Evolutionary conservation across 1,140 invertebrate species (phyloP), one percentile per base, ranked within the genome.

Genomic region (Zophobas morio): DNA sequence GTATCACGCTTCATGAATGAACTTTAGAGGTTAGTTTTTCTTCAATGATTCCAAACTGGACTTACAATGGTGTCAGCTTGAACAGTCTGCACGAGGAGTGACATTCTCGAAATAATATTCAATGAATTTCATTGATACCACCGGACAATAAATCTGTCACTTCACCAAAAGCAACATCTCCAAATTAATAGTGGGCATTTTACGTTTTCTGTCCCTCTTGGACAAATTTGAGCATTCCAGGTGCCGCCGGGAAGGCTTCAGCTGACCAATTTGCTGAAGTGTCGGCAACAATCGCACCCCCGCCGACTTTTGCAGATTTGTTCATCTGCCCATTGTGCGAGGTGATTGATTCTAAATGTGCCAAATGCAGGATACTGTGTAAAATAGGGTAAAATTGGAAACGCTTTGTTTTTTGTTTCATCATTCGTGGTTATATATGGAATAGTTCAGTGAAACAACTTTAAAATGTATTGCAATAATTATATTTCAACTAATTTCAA

Each of bases 201-300:
- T 57, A 57, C 33, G 39, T 33, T 66, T 32, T 66, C 37, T 42
- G 8, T 66, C 60, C 33, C 42, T 42, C n/a, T 66, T 66, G 60
- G 39, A 42, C 8, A 66, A 33, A 42, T n/a, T 66, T 40, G 8
- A n/a, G 1, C 60, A 66, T 66, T 36, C 60, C 60, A 66, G 60
- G 60, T 66, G 60, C 39, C 5, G 57, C 40, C 8, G 6, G 35
- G 32, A 42, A 42, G 60, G 6, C 40, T 66, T 66, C 60, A 66
- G 60, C 60, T 66, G 60, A 66, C 60, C 60, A 66, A 66, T 66
- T 66, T 66, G 60, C 39, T 66, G 37, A 66, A 66, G 60, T 66
- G 60, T 66, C 60, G 8, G 60, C 60, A 66, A 66, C 60, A 66
- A 66, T 66, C 39, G 60, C 60, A 42, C 60, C 60, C 60, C 60